A percentile compares a stretch with the other conserved stretches of the same genome.
Evolutionary conservation across 2,888 invertebrate genomes (phyloP).

Genomic region (Euphydryas editha): DNA sequence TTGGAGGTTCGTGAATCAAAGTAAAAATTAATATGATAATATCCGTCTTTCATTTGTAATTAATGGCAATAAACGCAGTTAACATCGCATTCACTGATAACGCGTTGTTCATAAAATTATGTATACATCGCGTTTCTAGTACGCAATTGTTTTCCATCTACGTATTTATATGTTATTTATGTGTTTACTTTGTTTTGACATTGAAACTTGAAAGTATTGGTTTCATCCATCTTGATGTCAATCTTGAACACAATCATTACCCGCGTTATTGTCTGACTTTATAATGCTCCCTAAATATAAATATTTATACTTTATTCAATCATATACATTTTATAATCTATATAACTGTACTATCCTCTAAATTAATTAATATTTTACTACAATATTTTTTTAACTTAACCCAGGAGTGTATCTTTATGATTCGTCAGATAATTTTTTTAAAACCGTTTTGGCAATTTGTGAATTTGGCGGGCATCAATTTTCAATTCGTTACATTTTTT

Average conservation of each 20-base stretch:
- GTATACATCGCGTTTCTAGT: constrained; percentile 16
- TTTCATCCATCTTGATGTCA: constrained; percentile 41
- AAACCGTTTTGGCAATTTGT: too few species aligned
- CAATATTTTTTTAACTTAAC: not conserved
- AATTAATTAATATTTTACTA: not conserved
- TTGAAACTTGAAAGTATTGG: constrained; percentile 44
- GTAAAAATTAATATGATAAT: not conserved
- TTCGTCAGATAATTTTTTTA: too few species aligned
- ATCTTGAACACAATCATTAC: constrained; percentile 29
- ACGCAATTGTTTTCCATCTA: constrained; percentile 33
- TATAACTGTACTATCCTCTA: not conserved
- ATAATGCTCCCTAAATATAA: not conserved
- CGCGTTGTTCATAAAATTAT: constrained; percentile 10
- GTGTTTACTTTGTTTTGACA: constrained; percentile 39
- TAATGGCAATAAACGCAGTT: constrained; percentile 32
- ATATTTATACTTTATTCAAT: not conserved
- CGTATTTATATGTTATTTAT: constrained; percentile 26
- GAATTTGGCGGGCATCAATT: not conserved
- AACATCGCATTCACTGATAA: constrained; percentile 36
- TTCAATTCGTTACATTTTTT: constrained; percentile 1
- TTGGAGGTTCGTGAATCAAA: not conserved
- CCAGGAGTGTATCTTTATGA: not conserved
- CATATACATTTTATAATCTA: not conserved
- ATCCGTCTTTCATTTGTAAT: constrained; percentile 12
- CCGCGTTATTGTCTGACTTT: constrained; percentile 20